phyloP scores from a whole-genome alignment of 1,140 invertebrate species.

The Anastrepha ludens region DNA sequence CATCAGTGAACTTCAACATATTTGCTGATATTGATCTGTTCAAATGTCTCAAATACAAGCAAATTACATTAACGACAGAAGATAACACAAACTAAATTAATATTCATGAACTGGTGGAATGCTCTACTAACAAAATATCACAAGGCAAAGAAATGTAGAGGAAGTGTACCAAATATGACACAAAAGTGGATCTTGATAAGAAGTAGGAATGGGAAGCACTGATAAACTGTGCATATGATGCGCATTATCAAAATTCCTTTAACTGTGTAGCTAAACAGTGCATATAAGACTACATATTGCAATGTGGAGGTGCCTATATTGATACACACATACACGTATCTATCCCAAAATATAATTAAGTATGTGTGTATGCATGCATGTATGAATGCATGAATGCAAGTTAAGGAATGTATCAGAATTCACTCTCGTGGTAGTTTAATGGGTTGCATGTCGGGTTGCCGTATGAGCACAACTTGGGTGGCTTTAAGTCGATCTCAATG shows the following conservation, averaged over 20 bases:
- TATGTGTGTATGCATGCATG: no score
- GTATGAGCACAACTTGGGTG: constrained; percentile 9
- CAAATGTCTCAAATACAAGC: constrained; percentile 31
- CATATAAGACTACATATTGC: background rate
- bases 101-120: constrained; percentile 18
- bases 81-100: constrained; percentile 9
- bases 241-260: background rate
- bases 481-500: background rate
- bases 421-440: background rate
- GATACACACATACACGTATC: no score
- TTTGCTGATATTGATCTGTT: constrained; percentile 13
- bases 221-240: background rate
- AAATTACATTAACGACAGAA: constrained; percentile 38
- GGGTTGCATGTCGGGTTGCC: background rate
- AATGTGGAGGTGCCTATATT: no score
- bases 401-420: background rate
- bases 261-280: background rate
- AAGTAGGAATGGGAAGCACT: background rate
- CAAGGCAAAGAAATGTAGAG: background rate
- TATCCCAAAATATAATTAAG: no score
- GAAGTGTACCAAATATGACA: background rate
- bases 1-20: constrained; percentile 26
- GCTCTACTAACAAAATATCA: background rate
- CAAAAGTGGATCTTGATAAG: constrained; percentile 15
- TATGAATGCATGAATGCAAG: no score